Conservation (phyloP, 2,888 invertebrate genomes). For the Digitonthophagus gazella region DNA sequence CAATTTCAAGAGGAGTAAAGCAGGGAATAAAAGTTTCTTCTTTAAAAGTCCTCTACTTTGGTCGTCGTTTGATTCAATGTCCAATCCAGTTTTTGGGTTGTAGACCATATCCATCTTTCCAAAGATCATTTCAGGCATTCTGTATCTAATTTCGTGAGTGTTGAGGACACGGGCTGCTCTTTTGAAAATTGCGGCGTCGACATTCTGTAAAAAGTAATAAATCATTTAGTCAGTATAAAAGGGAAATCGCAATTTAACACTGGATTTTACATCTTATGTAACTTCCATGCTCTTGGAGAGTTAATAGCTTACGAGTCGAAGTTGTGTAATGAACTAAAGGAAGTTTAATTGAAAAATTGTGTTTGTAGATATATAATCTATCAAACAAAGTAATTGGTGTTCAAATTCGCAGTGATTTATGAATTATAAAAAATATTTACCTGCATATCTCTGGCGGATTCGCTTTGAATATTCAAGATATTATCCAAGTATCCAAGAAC, state of each 20-base stretch:
- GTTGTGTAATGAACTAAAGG: neutral
- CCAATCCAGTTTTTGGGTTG: conserved; percentile 65
- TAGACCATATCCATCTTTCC: conserved; percentile 66
- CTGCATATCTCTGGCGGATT: conserved; percentile 58
- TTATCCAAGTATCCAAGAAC: conserved; percentile 75
- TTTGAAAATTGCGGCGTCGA: conserved; percentile 73
- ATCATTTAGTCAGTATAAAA: conserved; percentile 1
- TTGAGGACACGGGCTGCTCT: conserved; percentile 69
- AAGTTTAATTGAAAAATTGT: neutral
- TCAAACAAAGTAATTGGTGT: neutral
- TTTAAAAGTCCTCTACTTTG: conserved; percentile 60
- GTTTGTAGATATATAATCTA: neutral
- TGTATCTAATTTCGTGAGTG: conserved; percentile 71
- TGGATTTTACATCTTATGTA: neutral
- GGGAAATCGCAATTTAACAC: neutral
- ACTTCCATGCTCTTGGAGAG: neutral
- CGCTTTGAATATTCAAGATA: conserved; percentile 61
- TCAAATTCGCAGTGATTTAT: neutral
- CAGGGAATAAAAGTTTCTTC: conserved; percentile 79
- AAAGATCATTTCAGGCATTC: conserved; percentile 70
- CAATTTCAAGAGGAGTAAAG: conserved; percentile 75
- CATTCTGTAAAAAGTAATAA: conserved; percentile 53
- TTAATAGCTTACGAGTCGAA: neutral
- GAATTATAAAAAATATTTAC: conserved; percentile 33
- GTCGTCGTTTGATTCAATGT: conserved; percentile 56